These are phyloP conservation scores for Caenorhabditis auriculariae DNA, from an alignment of 2,888 invertebrate genomes.

Conservation along the genomic window DNA sequence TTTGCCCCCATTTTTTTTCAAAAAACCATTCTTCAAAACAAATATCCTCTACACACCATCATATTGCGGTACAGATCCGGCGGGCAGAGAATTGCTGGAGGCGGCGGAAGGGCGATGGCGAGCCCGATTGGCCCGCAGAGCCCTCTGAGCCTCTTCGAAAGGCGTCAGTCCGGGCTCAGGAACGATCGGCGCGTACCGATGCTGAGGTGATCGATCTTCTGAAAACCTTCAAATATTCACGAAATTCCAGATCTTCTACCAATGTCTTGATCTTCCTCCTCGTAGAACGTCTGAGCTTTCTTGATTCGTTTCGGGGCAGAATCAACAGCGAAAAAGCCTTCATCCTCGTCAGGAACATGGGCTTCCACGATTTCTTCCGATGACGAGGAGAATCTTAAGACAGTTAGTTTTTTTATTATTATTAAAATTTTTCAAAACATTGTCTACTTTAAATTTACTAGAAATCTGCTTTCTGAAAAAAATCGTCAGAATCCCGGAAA, in stretches of 20 bases:
- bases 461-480: no score
- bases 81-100: background rate
- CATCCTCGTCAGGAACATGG: slow-evolving; percentile 34
- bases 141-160: slow-evolving; percentile 30
- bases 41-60: no score
- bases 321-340: no score
- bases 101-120: slow-evolving; percentile 23
- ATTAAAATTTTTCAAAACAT: no score
- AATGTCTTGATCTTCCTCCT: slow-evolving; percentile 16
- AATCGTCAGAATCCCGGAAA: no score
- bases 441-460: no score
- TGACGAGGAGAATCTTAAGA: slow-evolving; percentile 30
- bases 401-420: background rate
- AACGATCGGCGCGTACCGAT: slow-evolving; percentile 16
- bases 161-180: slow-evolving; percentile 13
- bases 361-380: slow-evolving; percentile 45
- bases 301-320: no score
- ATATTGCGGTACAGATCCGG: no score
- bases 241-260: no score
- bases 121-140: slow-evolving; percentile 25
- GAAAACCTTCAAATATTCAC: background rate
- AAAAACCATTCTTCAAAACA: no score
- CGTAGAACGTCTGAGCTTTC: no score
- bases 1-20: no score
- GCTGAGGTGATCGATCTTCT: slow-evolving; percentile 26